Conservation (phyloP, 2,797 vertebrate genomes). For the Nannoperca obscura region DNA sequence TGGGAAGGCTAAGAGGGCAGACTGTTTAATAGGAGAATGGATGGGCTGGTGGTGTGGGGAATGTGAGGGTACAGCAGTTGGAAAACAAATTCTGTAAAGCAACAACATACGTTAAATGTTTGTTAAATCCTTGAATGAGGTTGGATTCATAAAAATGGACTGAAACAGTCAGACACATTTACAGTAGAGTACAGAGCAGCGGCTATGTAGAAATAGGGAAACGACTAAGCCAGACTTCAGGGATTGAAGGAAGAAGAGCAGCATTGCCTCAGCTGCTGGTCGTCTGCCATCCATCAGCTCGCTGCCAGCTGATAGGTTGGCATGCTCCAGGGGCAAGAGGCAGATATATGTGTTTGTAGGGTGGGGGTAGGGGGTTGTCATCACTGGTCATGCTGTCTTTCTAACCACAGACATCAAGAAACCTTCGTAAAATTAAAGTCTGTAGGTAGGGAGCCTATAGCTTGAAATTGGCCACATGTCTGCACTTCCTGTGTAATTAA, state of each 20-base stretch:
- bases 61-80: constrained; percentile 11
- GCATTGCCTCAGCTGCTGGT: constrained; percentile 68
- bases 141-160: constrained; percentile 2
- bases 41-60: constrained; percentile 25
- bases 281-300: constrained; percentile 78
- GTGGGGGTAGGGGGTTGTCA: constrained; percentile 54
- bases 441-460: constrained; percentile 46
- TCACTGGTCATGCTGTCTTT: constrained; percentile 66
- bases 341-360: constrained; percentile 55
- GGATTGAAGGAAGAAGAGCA: constrained; percentile 53
- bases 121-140: constrained; percentile 23
- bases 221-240: constrained; percentile 40
- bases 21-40: constrained; percentile 58
- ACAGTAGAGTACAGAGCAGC: constrained; percentile 22
- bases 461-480: constrained; percentile 59
- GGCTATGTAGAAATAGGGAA: constrained; percentile 42
- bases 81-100: constrained; percentile 12
- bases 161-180: constrained; percentile 20
- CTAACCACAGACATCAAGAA: constrained; percentile 68
- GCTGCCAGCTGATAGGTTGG: constrained; percentile 79
- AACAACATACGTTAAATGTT: constrained; percentile 15
- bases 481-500: constrained; percentile 73
- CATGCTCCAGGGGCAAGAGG: constrained; percentile 63
- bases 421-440: constrained; percentile 53
- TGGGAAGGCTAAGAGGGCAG: constrained; percentile 60